Evolutionary conservation across 2,888 invertebrate genomes (phyloP), one percentile per base, ranked within the genome.

Genomic region (Ophioninae sp.): DNA sequence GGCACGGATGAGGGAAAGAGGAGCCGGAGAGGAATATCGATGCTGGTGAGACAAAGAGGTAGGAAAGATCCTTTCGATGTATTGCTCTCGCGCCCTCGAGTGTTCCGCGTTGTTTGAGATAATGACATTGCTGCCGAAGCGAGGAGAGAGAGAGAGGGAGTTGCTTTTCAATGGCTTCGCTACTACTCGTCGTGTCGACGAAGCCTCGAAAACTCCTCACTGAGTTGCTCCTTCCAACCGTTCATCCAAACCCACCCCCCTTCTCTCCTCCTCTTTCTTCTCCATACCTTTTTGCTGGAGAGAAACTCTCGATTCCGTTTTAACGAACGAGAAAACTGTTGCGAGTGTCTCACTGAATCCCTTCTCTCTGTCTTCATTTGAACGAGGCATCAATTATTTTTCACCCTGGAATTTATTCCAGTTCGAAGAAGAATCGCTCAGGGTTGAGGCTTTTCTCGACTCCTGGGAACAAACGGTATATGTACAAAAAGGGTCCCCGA

Each of bases 51-150:
- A 56, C 13, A 30, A 67, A 81, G 82, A 61, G 74, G 44, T 59
- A 39, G 69, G 56, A 67, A 65, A 75, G 75, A 81, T 71, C 69
- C 82, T 77, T 79, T 67, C 82, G 83, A 85, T 85, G 86, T 84
- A 85, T 85, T 84, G 85, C 85, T 80, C 85, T 82, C 85, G 85
- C 85, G 79, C 87, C 83, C 85, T 80, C 87, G 87, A 88, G 87
- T 87, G 87, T 87, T 87, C 86, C 86, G 85, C 86, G 85, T 88
- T 88, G 87, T 87, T 88, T 87, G 87, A 88, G 88, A 89, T 89
- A 88, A 89, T 89, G 88, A 89, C 87, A 88, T 88, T 85, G 87
- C 86, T 84, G 86, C 85, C 79, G 82, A 82, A 84, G 83, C 80
- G 85, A 37, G 79, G 79, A 80, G 77, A 80, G 51, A 51, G 51